Base-by-base conservation (phyloP, 2,113 vertebrate species). In the Tauraco erythrolophus region DNA sequence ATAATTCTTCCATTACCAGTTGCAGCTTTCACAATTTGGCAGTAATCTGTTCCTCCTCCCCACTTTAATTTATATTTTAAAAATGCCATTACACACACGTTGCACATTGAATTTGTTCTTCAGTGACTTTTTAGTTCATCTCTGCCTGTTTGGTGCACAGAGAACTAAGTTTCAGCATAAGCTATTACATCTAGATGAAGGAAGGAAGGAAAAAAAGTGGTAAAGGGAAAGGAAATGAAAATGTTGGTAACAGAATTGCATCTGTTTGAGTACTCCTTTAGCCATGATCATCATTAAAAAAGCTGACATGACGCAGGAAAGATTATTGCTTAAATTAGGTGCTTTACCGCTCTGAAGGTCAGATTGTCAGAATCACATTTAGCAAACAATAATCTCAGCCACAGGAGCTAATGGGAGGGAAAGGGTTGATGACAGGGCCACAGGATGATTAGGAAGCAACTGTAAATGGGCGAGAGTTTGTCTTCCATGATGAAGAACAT, bases 1-100 rank as follows among this genome's bases (percentile, higher is more conserved):
- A 86, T 69, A 74, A 69, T 96, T 96, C 57, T 95, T 97, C 87
- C 84, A 88, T 91, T 90, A 72, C 82, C 21, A 87, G 37, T 76
- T 86, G 37, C 51, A 93, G 57, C 45, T 43, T 96, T 95, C 84
- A 76, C 35, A 25, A 88, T 76, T 95, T 97, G 92, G 84, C 68
- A 70, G n/a, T 50, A 84, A 54, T 92, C 50, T 87, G 19, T 89
- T 71, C 22, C 45, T 53, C 28, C 33, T 94, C 41, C 35, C 27
- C 51, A 19, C 37, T 94, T 91, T n/a, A 79, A 86, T 83, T 85
- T 84, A 41, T 64, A 35, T 75, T 84, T 84, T 0, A 54, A 94
- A 92, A 91, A 69, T 89, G n/a, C 33, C 45, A 53, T 92, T 91
- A 85, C 21, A 57, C 53, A 71, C 75, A 21, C 28, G 61, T 54